Percentiles rank a stretch among this genome's conserved stretches.
Conservation (phyloP, 1,140 invertebrate species). For the Drosophila ogumai region DNA sequence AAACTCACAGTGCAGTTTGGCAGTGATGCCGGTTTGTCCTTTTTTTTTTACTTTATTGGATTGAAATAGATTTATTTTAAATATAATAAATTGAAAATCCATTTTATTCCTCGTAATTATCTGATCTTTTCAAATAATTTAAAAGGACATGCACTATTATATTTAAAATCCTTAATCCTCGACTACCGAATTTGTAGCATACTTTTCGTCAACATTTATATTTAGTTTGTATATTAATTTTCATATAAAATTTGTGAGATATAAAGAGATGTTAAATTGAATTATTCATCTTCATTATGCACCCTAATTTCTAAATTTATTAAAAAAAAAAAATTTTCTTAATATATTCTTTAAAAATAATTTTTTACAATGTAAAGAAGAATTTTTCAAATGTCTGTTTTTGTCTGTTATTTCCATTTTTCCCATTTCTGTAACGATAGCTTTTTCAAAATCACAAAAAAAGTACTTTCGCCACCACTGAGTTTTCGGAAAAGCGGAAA, state of each 20-base stretch:
- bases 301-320: not conserved
- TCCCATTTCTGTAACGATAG: no score
- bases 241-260: rapidly evolving
- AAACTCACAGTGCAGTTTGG: no score
- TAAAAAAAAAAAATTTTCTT: not conserved
- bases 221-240: no score
- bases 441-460: no score
- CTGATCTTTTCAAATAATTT: no score
- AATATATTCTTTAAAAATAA: not conserved
- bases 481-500: constrained; percentile 16
- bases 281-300: no score
- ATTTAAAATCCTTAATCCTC: not conserved
- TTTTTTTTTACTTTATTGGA: not conserved
- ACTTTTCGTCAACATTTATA: not conserved
- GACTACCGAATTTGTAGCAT: not conserved
- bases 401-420: not conserved
- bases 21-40: not conserved
- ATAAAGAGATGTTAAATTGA: not conserved
- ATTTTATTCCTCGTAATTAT: no score
- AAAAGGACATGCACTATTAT: not conserved
- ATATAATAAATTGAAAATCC: no score
- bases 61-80: no score
- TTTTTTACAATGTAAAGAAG: not conserved
- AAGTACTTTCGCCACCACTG: not conserved
- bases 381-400: not conserved